A percentile compares a stretch with the other conserved stretches of the same genome.
These are phyloP conservation scores for Promerops cafer DNA, from an alignment of 2,113 vertebrate species.

Conservation along the genomic window DNA sequence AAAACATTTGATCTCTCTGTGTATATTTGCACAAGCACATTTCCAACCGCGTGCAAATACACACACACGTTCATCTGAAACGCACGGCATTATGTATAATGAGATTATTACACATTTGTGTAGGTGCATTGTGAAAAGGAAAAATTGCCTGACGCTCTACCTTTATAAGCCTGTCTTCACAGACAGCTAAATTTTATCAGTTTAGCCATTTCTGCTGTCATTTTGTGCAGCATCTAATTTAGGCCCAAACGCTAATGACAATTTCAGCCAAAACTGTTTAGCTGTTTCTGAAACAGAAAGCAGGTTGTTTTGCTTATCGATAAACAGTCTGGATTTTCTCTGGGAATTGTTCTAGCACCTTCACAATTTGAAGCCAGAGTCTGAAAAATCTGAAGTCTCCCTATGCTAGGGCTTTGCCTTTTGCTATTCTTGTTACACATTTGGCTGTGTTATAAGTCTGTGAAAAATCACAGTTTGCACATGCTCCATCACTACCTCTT, in stretches of 20 bases:
- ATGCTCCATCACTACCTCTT: slow-evolving; percentile 42
- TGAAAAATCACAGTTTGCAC: slow-evolving; percentile 62
- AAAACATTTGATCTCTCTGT: background rate
- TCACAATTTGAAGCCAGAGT: background rate
- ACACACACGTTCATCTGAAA: background rate
- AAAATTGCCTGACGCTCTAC: background rate
- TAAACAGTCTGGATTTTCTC: background rate
- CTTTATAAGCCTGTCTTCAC: background rate
- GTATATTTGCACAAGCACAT: background rate
- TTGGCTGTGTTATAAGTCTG: slow-evolving; percentile 44
- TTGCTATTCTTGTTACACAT: slow-evolving; percentile 21
- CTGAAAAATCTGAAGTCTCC: background rate
- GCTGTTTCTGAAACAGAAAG: background rate
- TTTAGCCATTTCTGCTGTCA: background rate
- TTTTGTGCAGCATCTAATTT: background rate
- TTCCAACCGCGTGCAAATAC: background rate
- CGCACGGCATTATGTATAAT: accelerated
- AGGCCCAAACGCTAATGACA: background rate
- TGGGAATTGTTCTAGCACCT: background rate
- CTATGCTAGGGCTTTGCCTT: slow-evolving; percentile 1
- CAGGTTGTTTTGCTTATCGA: background rate
- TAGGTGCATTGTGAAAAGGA: background rate
- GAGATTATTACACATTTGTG: background rate
- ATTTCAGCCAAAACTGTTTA: background rate
- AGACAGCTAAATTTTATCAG: background rate